A percentile compares a stretch with the other conserved stretches of the same genome.
phyloP scores from a whole-genome alignment of 2,113 vertebrate species.

The Pardalotus punctatus region DNA sequence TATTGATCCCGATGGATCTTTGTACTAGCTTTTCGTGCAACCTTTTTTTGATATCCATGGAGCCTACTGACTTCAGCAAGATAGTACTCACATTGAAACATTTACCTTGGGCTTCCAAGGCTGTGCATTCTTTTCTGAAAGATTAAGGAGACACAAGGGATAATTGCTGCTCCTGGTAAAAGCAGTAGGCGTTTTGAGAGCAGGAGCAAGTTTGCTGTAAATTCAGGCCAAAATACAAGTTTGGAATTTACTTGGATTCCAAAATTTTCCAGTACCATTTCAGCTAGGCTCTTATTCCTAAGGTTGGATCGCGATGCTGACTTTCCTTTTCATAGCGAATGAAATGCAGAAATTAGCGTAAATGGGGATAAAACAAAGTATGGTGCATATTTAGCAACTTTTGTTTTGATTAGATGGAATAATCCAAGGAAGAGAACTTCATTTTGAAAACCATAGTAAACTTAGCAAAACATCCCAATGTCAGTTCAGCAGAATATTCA shows the following conservation, averaged over 20 bases:
- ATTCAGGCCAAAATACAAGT: background rate
- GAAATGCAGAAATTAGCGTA: background rate
- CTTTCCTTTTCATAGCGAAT: background rate
- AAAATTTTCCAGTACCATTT: background rate
- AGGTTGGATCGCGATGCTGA: background rate
- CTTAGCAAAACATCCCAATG: background rate
- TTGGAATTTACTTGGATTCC: conserved; percentile 4
- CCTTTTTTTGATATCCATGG: background rate
- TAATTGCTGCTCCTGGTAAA: background rate
- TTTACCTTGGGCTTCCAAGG: background rate
- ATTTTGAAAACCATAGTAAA: background rate
- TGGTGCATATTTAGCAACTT: background rate
- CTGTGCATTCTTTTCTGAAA: background rate
- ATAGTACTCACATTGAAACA: background rate
- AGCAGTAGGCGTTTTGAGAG: background rate
- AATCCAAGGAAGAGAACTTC: background rate
- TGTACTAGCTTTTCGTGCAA: background rate
- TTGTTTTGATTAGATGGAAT: background rate
- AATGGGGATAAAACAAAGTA: background rate
- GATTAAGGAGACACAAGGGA: background rate
- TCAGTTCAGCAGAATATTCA: background rate
- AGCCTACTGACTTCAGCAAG: background rate
- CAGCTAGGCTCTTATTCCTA: background rate
- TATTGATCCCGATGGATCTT: background rate
- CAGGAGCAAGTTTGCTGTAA: background rate